A percentile compares a stretch with the other conserved stretches of the same genome.
Conservation (phyloP, 2,113 vertebrate species). For the Scatophagus argus region DNA sequence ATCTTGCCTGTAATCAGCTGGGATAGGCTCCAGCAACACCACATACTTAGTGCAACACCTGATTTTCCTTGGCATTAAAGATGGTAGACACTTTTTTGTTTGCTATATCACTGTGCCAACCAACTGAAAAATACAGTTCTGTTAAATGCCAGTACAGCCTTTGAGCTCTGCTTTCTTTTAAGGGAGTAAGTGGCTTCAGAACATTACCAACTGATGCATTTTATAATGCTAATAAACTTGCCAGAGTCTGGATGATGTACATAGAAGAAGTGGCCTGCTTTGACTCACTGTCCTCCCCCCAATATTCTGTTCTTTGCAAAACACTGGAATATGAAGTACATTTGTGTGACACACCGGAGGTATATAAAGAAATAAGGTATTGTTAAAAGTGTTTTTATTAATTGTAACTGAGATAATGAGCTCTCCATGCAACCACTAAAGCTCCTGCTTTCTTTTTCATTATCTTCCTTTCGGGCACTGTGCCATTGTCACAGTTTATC, state of each 20-base stretch:
- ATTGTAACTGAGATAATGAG: constrained; percentile 45
- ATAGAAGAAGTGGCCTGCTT: background rate
- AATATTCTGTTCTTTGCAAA: constrained; percentile 2
- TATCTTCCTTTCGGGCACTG: constrained; percentile 46
- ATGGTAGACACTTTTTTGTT: constrained; percentile 33
- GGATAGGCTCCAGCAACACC: constrained; percentile 35
- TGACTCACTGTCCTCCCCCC: background rate
- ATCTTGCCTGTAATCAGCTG: too few species aligned
- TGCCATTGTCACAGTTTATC: constrained; percentile 51
- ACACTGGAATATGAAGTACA: constrained; percentile 8
- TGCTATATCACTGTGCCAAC: constrained; percentile 61
- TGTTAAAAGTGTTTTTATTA: constrained; percentile 20
- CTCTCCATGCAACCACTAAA: constrained; percentile 20
- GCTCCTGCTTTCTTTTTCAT: constrained; percentile 24
- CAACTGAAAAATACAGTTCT: constrained; percentile 66
- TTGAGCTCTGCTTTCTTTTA: constrained; percentile 56
- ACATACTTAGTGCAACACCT: constrained; percentile 1
- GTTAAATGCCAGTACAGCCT: constrained; percentile 72
- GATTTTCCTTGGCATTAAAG: constrained; percentile 53
- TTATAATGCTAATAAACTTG: constrained; percentile 67
- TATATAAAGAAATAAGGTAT: constrained; percentile 2
- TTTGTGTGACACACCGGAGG: constrained; percentile 2
- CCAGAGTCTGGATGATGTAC: constrained; percentile 31
- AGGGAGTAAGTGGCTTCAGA: constrained; percentile 17
- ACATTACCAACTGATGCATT: constrained; percentile 66